Evolutionary conservation across 2,888 invertebrate species (phyloP).

Genomic region (Thalpophila matura): DNA sequence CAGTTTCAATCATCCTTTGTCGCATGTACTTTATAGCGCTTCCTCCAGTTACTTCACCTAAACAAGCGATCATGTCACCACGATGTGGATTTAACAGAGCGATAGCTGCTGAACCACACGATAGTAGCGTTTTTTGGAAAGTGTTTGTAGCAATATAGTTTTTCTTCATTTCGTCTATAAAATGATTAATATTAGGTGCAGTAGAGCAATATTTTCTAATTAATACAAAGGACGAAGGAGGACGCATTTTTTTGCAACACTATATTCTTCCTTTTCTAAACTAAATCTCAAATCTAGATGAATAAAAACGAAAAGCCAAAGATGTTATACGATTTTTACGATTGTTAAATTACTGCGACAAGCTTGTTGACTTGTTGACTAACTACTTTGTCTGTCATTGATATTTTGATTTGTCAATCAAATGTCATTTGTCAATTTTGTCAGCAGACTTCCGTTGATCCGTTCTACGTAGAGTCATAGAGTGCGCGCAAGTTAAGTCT

Average conservation of each 20-base stretch:
- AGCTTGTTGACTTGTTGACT: too few species aligned
- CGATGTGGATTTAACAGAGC: slow-evolving; percentile 95
- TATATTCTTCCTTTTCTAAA: not conserved
- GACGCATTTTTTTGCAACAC: slow-evolving; percentile 62
- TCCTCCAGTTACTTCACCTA: slow-evolving; percentile 97
- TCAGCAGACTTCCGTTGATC: too few species aligned
- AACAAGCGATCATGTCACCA: slow-evolving; percentile 98
- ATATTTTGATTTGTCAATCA: too few species aligned
- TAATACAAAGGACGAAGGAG: slow-evolving; percentile 35
- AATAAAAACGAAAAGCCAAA: too few species aligned
- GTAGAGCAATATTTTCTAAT: slow-evolving; percentile 66
- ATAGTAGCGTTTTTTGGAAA: slow-evolving; percentile 95
- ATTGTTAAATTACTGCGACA: too few species aligned
- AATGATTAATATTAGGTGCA: slow-evolving; percentile 77
- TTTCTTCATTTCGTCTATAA: slow-evolving; percentile 91
- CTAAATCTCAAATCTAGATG: too few species aligned
- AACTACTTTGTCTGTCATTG: too few species aligned
- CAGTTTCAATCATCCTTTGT: slow-evolving; percentile 93
- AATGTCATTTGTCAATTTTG: too few species aligned
- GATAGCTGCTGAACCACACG: slow-evolving; percentile 96
- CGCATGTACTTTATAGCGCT: slow-evolving; percentile 93
- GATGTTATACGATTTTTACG: too few species aligned
- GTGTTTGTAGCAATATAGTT: slow-evolving; percentile 92
- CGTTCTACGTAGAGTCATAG: too few species aligned
- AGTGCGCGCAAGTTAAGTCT: too few species aligned